Percentiles rank a stretch among this genome's conserved stretches.
phyloP scores from a whole-genome alignment of 2,113 vertebrate species.

The Numida meleagris region DNA sequence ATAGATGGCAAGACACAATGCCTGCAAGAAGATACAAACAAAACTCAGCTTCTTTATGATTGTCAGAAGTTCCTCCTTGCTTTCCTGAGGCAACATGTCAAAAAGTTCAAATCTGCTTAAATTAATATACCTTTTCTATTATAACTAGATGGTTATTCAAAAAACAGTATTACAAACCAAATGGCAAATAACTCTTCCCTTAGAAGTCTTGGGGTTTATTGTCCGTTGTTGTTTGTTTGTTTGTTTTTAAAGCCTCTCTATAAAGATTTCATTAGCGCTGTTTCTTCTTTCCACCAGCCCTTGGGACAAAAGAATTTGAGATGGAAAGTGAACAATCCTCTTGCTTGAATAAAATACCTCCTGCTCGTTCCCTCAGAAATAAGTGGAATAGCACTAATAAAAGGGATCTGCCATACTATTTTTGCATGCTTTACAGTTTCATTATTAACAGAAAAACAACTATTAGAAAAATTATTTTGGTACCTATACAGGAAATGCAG shows the following conservation, averaged over 20 bases:
- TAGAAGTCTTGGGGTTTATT: neutral
- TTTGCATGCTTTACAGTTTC: neutral
- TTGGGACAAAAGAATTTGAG: neutral
- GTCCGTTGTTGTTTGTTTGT: neutral
- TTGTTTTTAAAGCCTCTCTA: neutral
- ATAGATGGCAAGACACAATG: conserved; percentile 37
- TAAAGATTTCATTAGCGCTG: neutral
- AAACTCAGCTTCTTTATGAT: conserved; percentile 1
- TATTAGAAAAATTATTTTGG: neutral
- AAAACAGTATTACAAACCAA: conserved; percentile 18
- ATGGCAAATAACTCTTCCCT: neutral
- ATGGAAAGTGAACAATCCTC: neutral
- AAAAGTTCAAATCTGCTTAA: conserved; percentile 1
- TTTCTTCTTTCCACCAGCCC: neutral
- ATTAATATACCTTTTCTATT: conserved; percentile 19
- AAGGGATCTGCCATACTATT: neutral
- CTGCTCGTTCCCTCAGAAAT: neutral
- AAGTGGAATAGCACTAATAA: neutral
- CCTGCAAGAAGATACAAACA: conserved; percentile 33
- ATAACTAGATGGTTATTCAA: neutral
- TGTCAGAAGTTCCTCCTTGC: conserved; percentile 11
- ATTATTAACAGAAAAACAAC: neutral
- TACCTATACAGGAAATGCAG: neutral
- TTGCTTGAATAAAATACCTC: neutral
- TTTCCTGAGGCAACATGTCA: conserved; percentile 14